phyloP scores from a whole-genome alignment of 2,797 vertebrate genomes.

The Galaxias olidus region DNA sequence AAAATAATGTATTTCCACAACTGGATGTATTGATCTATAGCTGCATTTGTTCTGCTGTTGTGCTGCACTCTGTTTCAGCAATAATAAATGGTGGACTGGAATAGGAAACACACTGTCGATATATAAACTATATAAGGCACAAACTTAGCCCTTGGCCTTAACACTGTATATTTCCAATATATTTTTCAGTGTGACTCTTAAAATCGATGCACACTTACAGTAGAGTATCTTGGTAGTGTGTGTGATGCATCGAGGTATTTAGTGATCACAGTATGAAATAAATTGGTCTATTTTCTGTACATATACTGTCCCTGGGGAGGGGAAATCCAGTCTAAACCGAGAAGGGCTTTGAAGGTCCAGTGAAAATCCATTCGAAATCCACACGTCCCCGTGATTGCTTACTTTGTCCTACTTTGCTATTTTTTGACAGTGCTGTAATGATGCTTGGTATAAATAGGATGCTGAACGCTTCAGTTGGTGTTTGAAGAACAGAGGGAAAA shows the following conservation, averaged over 20 bases:
- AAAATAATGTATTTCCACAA: slow-evolving; percentile 39
- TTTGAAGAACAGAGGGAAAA: slow-evolving; percentile 60
- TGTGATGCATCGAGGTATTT: slow-evolving; percentile 79
- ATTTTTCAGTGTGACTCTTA: slow-evolving; percentile 43
- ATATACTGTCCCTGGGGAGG: slow-evolving; percentile 65
- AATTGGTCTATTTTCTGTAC: slow-evolving; percentile 76
- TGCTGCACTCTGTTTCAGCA: slow-evolving; percentile 51
- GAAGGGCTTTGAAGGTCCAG: slow-evolving; percentile 70
- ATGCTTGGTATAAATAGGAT: slow-evolving; percentile 81
- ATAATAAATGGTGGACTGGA: slow-evolving; percentile 49
- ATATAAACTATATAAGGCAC: slow-evolving; percentile 53
- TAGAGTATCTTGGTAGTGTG: slow-evolving; percentile 31
- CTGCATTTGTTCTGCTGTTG: slow-evolving; percentile 34
- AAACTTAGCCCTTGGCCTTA: slow-evolving; percentile 47
- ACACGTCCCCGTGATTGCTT: slow-evolving; percentile 76
- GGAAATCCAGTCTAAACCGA: slow-evolving; percentile 72
- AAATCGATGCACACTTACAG: slow-evolving; percentile 52
- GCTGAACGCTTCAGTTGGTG: slow-evolving; percentile 78
- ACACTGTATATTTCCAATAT: slow-evolving; percentile 54
- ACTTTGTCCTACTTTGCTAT: slow-evolving; percentile 84
- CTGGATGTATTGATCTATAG: slow-evolving; percentile 32
- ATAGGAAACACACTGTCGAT: slow-evolving; percentile 34
- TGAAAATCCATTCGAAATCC: slow-evolving; percentile 78
- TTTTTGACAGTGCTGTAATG: slow-evolving; percentile 83
- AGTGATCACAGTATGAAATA: slow-evolving; percentile 79